Base-by-base conservation (phyloP, 2,113 vertebrate species). In the Apteryx owenii region DNA sequence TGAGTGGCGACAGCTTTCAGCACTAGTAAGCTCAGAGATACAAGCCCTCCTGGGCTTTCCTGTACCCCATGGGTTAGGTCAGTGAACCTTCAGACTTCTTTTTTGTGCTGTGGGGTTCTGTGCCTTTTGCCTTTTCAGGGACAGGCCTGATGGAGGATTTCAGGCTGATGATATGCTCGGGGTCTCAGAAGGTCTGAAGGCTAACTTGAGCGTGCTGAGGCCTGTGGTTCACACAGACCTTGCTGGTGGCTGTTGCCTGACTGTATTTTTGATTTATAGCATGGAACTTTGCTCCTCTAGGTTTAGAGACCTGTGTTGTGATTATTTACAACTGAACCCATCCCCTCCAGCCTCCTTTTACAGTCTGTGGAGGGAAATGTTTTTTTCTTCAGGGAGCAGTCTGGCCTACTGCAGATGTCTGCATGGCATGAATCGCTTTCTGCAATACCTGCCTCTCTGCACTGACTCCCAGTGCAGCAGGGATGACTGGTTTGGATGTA, bases 1-100 rank as follows among this genome's bases (percentile, higher is more conserved):
- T 92, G 93, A 96, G 94, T 96, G 42, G 25, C 68, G 54, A 60
- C 10, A 2, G 48, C 16, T 82, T 95, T 95, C 65, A 66, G 50
- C 1, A 1, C 38, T 38, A 2, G 0, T 70, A 44, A 95, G 20
- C 29, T 48, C 21, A 40, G 68, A 73, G 14, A 11, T 60, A 60
- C 25, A 85, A 92, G 38, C 19, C 26, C 3, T 81, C 10, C 17
- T 3, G 10, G 26, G 53, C n/a, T 76, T 86, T 6, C 14, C 36
- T 46, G 17, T 6, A 26, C 12, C 22, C 12, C 48, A 51, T 69
- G 42, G 5, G 28, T 48, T 29, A 93, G 8, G n/a, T 19, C 5
- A 6, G 1, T 69, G 40, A 65, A 75, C n/a, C 5, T 89, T 42
- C 33, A 44, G 48, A 69, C 50, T 73, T 70, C 0, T 3, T 58